phyloP scores from a whole-genome alignment of 2,113 vertebrate genomes.

The Platichthys stellatus region DNA sequence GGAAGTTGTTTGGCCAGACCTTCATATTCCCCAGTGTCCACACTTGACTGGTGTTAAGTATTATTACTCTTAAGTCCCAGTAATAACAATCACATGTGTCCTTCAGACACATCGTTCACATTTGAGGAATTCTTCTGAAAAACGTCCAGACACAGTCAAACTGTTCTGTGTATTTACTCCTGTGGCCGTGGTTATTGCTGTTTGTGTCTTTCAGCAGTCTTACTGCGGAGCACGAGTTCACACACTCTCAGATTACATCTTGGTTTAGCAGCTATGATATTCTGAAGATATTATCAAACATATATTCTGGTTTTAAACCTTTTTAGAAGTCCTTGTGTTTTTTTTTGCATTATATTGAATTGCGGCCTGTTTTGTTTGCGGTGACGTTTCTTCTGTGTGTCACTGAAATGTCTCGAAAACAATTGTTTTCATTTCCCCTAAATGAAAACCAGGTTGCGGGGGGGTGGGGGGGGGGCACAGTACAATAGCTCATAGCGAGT shows the following conservation, averaged over 20 bases:
- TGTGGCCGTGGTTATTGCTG: background rate
- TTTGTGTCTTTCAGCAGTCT: conserved; percentile 25
- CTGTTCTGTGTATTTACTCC: background rate
- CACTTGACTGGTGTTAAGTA: conserved; percentile 7
- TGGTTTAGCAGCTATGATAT: background rate
- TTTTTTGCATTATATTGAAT: background rate
- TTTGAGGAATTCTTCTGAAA: background rate
- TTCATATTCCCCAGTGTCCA: conserved; percentile 19
- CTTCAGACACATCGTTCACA: conserved; percentile 14
- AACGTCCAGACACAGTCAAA: background rate
- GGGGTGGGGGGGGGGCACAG: background rate
- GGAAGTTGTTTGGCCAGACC: conserved; percentile 37
- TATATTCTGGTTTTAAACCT: conserved; percentile 10
- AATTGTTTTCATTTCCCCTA: background rate
- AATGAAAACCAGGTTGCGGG: conserved; percentile 13
- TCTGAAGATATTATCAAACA: conserved; percentile 20
- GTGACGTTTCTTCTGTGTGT: conserved; percentile 10
- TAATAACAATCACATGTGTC: conserved; percentile 19
- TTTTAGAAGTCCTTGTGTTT: background rate
- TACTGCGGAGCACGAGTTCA: conserved; percentile 1
- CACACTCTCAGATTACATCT: conserved; percentile 22
- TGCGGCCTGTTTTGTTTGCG: conserved; percentile 20
- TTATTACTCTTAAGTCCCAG: background rate
- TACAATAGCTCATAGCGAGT: background rate
- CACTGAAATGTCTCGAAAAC: background rate